Base-by-base conservation (phyloP, 2,888 invertebrate species). In the Nomada ferruginata region DNA sequence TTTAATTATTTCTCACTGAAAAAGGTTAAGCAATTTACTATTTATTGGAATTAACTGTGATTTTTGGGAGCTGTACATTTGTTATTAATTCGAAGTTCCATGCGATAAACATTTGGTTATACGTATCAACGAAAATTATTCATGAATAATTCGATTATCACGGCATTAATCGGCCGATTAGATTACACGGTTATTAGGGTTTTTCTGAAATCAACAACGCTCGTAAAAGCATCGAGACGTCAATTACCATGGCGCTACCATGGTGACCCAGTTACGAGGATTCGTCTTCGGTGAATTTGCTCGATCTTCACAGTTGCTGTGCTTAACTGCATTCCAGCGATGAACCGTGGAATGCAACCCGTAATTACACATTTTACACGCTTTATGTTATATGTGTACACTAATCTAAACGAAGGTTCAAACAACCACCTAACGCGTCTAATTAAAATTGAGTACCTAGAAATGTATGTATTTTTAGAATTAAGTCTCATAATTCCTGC, bases 101-200 rank as follows among this genome's bases (percentile, higher is more conserved):
- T 29, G 63, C 20, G 23, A 44, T 20, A 18, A 11, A 18, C 44
- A 3, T 18, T n/a, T 20, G 15, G 11, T 15, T 50, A 47, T 52
- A 68, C 57, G 11, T 7, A 11, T 65, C 75, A 76, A 80, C 47
- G 9, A 71, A 57, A n/a, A 23, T 5, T 52, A 60, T 77, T 81
- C 80, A n/a, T 23, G 70, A 36, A 70, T 68, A 23, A 87, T 84
- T 29, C 63, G 61, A 77, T 79, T 79, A 83, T 82, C 68, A 77
- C 71, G 83, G 53, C 72, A 72, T 63, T 76, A 73, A 87, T 77
- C 47, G 73, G 53, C 44, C 68, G 74, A 87, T 85, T 84, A 78
- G 59, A 71, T 71, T 77, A 76, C 23, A 82, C 18, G 64, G 20
- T n/a, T 59, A 64, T 85, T 47, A 79, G 79, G 59, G 64, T 69